Evolutionary conservation across 2,888 invertebrate genomes (phyloP).

Genomic region (Caradrina clavipalpis): DNA sequence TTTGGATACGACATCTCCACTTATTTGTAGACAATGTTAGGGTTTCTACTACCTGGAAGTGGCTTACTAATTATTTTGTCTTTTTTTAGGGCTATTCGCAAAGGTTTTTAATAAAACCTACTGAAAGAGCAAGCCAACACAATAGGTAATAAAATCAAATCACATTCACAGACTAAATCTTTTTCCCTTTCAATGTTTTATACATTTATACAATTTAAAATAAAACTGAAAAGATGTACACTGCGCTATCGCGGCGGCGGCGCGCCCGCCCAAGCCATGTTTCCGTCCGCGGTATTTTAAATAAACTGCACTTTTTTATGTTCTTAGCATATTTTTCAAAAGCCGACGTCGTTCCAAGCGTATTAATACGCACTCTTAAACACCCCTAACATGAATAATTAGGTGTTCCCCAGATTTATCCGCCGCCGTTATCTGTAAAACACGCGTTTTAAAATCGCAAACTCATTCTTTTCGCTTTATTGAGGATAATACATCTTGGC

Average conservation of each 20-base stretch:
- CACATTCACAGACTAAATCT: slow-evolving; percentile 51
- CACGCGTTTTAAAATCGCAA: slow-evolving; percentile 89
- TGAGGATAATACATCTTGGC: slow-evolving; percentile 89
- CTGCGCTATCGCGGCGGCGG: slow-evolving; percentile 61
- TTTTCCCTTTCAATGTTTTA: no score
- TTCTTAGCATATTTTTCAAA: slow-evolving; percentile 84
- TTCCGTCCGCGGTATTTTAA: slow-evolving; percentile 82
- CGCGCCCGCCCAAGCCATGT: slow-evolving; percentile 87
- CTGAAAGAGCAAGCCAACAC: not conserved
- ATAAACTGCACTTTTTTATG: slow-evolving; percentile 82
- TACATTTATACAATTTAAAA: slow-evolving; percentile 75
- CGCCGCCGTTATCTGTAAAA: slow-evolving; percentile 85
- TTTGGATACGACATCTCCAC: slow-evolving; percentile 78
- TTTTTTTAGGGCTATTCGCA: not conserved
- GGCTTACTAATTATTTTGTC: slow-evolving; percentile 24
- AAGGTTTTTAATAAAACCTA: not conserved
- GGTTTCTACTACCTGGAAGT: slow-evolving; percentile 23
- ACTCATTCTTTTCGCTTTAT: slow-evolving; percentile 90
- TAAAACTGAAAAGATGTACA: slow-evolving; percentile 76
- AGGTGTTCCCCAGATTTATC: slow-evolving; percentile 88
- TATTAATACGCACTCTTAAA: slow-evolving; percentile 88
- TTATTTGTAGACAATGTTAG: slow-evolving; percentile 62
- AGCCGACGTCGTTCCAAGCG: slow-evolving; percentile 74
- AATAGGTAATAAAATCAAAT: slow-evolving; percentile 42
- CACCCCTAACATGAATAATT: slow-evolving; percentile 91